These are phyloP conservation scores for Epistrophella euchroma DNA, from an alignment of 2,888 invertebrate species.

Conservation along the genomic window DNA sequence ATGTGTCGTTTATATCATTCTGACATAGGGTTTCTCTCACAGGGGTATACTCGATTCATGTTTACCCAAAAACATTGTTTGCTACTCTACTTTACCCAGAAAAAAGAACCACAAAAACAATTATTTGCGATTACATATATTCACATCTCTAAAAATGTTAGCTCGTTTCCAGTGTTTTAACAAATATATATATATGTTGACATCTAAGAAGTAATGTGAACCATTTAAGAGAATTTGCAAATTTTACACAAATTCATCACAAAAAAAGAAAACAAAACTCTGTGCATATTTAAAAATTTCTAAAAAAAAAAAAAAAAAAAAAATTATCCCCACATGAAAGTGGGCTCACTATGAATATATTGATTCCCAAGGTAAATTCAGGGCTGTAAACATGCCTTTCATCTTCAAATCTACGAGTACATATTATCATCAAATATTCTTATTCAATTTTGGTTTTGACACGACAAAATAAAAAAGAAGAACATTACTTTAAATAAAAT, in stretches of 20 bases:
- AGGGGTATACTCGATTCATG: constrained; percentile 16
- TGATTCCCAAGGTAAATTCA: constrained; percentile 29
- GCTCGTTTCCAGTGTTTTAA: constrained; percentile 56
- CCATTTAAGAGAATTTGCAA: constrained; percentile 49
- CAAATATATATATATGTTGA: constrained; percentile 48
- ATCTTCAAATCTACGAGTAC: constrained; percentile 53
- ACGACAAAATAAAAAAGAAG: constrained; percentile 30
- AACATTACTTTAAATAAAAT: constrained; percentile 17
- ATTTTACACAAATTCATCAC: constrained; percentile 49
- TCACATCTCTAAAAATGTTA: constrained; percentile 49
- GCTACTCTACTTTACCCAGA: constrained; percentile 33
- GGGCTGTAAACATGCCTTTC: constrained; percentile 24
- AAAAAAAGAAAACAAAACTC: constrained; percentile 16
- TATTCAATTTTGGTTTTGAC: constrained; percentile 39
- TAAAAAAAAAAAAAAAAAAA: constrained; percentile 9
- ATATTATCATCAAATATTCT: constrained; percentile 51
- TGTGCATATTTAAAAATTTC: constrained; percentile 23
- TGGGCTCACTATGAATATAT: constrained; percentile 27
- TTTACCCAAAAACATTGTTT: constrained; percentile 25
- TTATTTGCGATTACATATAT: constrained; percentile 67
- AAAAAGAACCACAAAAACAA: constrained; percentile 62
- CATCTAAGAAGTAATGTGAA: constrained; percentile 48
- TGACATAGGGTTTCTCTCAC: constrained; percentile 64
- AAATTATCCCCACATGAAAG: constrained; percentile 36
- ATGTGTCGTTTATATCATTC: constrained; percentile 65